phyloP scores from a whole-genome alignment of 2,888 invertebrate species.

The Galeruca laticollis region DNA sequence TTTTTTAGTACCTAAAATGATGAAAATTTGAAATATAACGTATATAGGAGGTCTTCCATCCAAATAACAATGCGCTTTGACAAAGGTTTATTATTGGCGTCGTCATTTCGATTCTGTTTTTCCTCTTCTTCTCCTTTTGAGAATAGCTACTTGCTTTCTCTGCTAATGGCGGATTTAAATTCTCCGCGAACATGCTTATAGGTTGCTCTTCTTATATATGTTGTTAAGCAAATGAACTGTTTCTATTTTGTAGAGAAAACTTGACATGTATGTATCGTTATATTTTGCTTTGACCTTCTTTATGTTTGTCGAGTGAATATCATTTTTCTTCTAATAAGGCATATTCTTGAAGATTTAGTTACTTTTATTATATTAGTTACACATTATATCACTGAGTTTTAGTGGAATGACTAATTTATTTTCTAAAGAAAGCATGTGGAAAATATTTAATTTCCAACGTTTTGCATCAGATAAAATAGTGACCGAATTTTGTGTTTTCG shows the following conservation, averaged over 20 bases:
- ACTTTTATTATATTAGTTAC: not conserved
- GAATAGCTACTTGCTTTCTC: constrained; percentile 59
- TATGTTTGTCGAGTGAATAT: not conserved
- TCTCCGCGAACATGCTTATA: constrained; percentile 61
- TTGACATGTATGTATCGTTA: constrained; percentile 22
- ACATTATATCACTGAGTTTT: too few species aligned
- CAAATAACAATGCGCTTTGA: constrained; percentile 61
- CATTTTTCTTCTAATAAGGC: constrained; percentile 5
- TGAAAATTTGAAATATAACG: constrained; percentile 24
- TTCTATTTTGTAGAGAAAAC: constrained; percentile 44
- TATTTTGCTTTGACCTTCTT: constrained; percentile 27
- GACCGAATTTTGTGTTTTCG: too few species aligned
- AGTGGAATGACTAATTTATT: too few species aligned
- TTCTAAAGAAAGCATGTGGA: too few species aligned
- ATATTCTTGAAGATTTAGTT: not conserved
- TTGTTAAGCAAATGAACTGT: constrained; percentile 61
- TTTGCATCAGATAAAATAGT: too few species aligned
- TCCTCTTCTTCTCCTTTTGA: constrained; percentile 54
- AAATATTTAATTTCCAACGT: too few species aligned
- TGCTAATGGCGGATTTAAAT: constrained; percentile 64
- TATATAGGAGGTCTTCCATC: constrained; percentile 22
- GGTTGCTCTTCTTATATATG: constrained; percentile 55
- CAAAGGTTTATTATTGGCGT: constrained; percentile 65
- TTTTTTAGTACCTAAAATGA: constrained; percentile 11
- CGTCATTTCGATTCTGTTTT: constrained; percentile 55